phyloP scores from a whole-genome alignment of 2,888 invertebrate species.

The Glyphotaelius pellucidus region DNA sequence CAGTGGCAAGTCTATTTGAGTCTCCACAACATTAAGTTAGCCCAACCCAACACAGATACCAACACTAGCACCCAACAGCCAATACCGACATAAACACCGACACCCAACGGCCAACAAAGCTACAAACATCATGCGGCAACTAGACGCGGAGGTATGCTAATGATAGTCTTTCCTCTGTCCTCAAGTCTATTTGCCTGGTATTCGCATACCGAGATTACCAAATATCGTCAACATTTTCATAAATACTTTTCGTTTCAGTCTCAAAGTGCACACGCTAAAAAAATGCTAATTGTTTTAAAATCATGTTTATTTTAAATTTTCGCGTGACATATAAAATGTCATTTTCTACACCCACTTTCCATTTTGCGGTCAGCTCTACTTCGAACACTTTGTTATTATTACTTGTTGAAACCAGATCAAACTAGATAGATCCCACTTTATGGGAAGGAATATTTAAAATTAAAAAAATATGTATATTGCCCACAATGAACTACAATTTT shows the following conservation, averaged over 20 bases:
- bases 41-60: neutral
- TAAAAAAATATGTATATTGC: neutral
- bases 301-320: neutral
- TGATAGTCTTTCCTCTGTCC: neutral
- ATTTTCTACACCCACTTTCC: neutral
- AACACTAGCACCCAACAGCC: too few species aligned
- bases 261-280: neutral
- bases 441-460: neutral
- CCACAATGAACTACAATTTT: too few species aligned
- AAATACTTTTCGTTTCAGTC: neutral
- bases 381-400: neutral
- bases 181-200: neutral
- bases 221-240: neutral
- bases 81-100: too few species aligned
- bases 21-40: neutral
- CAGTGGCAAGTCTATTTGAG: slow-evolving; percentile 20
- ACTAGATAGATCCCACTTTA: neutral
- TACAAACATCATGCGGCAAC: neutral
- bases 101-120: neutral
- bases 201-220: neutral
- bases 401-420: neutral
- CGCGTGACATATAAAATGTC: neutral
- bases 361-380: neutral
- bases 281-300: neutral
- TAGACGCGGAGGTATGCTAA: neutral